Percentiles rank a stretch among this genome's conserved stretches.
phyloP scores from a whole-genome alignment of 2,797 vertebrate species.

The Anas acuta region DNA sequence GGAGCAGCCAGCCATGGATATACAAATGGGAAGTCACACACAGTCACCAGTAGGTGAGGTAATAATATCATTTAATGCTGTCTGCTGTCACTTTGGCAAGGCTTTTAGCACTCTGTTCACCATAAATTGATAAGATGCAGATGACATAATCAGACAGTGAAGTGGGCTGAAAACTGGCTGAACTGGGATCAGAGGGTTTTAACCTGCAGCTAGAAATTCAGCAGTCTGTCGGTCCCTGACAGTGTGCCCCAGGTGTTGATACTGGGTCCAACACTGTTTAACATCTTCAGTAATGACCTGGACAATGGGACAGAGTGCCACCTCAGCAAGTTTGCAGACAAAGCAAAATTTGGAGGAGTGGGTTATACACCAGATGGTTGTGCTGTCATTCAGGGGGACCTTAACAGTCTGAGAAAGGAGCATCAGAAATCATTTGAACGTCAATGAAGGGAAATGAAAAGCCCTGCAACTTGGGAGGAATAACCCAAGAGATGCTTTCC shows the following conservation, averaged over 20 bases:
- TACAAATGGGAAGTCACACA: background rate
- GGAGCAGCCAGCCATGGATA: too few species aligned
- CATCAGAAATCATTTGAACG: background rate
- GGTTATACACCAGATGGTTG: background rate
- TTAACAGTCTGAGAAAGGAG: background rate
- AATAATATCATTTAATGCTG: background rate
- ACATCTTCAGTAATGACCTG: background rate
- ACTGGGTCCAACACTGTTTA: background rate
- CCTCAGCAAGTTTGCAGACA: background rate
- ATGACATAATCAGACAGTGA: background rate
- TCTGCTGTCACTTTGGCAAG: background rate
- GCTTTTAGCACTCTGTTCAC: background rate
- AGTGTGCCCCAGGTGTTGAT: background rate
- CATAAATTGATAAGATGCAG: background rate
- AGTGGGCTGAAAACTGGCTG: background rate
- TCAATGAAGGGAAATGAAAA: background rate
- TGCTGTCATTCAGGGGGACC: background rate
- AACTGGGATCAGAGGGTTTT: background rate
- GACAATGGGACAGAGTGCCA: background rate
- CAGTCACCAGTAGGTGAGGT: rapidly evolving
- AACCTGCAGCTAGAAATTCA: background rate
- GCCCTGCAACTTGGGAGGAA: background rate
- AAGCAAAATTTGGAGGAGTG: background rate
- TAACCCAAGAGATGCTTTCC: background rate
- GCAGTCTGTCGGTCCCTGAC: background rate